Evolutionary conservation across 2,797 vertebrate genomes (phyloP).

Genomic region (Pseudocheirus occidentalis): DNA sequence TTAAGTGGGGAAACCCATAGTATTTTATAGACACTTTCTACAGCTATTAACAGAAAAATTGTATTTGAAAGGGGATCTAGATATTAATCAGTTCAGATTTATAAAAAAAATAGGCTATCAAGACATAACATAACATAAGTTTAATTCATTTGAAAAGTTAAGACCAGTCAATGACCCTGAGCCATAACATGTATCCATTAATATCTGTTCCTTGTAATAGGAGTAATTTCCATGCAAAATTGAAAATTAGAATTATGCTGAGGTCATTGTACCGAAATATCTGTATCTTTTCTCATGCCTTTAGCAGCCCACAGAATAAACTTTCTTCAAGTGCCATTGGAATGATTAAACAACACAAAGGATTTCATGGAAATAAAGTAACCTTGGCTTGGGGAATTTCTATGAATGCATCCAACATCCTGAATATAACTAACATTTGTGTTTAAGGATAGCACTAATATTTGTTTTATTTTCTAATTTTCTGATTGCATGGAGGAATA

Average conservation of each 20-base stretch:
- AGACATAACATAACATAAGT: constrained; percentile 50
- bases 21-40: constrained; percentile 17
- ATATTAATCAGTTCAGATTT: constrained; percentile 54
- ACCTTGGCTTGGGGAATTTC: constrained; percentile 34
- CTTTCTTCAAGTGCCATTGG: constrained; percentile 62
- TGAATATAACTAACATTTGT: neutral
- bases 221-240: constrained; percentile 72
- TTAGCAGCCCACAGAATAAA: constrained; percentile 64
- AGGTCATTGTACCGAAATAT: constrained; percentile 46
- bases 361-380: neutral
- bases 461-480: neutral
- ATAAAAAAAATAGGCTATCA: constrained; percentile 62
- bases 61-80: constrained; percentile 62
- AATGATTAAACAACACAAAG: constrained; percentile 57
- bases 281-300: constrained; percentile 58
- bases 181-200: constrained; percentile 54
- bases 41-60: constrained; percentile 62
- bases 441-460: neutral
- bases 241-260: constrained; percentile 70
- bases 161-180: constrained; percentile 59
- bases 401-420: neutral
- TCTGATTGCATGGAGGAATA: neutral
- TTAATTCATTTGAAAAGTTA: constrained; percentile 57
- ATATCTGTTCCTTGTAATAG: constrained; percentile 73
- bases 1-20: constrained; percentile 42